Evolutionary conservation across 2,113 vertebrate species (phyloP).

Genomic region (Microcebus ravelobensis): DNA sequence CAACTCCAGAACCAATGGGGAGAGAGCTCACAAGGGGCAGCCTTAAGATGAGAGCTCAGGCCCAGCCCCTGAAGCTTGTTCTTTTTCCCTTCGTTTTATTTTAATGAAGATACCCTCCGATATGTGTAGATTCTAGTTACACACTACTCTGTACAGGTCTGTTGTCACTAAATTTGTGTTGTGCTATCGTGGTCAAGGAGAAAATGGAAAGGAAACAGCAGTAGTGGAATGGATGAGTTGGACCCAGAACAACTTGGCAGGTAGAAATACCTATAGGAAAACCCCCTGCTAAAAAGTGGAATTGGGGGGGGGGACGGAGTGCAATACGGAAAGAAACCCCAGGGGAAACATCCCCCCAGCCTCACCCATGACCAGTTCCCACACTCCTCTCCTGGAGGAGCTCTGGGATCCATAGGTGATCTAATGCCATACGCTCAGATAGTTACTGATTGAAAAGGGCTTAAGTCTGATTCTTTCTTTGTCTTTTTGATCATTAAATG

Average conservation of each 20-base stretch:
- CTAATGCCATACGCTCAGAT: not conserved
- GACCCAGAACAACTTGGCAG: not conserved
- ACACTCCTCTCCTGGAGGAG: not conserved
- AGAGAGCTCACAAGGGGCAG: fast-evolving
- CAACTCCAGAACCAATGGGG: not conserved
- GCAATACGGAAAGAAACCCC: not conserved
- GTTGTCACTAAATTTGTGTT: not conserved
- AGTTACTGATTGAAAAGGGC: not conserved
- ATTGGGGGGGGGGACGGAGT: not conserved
- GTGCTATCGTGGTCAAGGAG: not conserved
- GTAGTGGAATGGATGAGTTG: not conserved
- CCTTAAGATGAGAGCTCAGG: not conserved
- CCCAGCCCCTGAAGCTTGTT: not conserved
- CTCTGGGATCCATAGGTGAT: not conserved
- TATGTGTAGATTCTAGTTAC: not conserved
- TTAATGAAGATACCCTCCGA: not conserved
- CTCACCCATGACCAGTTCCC: not conserved
- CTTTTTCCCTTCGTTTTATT: not conserved
- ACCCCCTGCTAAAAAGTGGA: not conserved
- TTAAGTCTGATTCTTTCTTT: not conserved
- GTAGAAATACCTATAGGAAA: not conserved
- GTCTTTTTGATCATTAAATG: slow-evolving; percentile 13
- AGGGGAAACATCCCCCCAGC: not conserved
- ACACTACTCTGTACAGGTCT: not conserved
- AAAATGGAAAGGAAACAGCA: not conserved